phyloP scores from a whole-genome alignment of 2,888 invertebrate genomes.

The Agrotis ipsilon region DNA sequence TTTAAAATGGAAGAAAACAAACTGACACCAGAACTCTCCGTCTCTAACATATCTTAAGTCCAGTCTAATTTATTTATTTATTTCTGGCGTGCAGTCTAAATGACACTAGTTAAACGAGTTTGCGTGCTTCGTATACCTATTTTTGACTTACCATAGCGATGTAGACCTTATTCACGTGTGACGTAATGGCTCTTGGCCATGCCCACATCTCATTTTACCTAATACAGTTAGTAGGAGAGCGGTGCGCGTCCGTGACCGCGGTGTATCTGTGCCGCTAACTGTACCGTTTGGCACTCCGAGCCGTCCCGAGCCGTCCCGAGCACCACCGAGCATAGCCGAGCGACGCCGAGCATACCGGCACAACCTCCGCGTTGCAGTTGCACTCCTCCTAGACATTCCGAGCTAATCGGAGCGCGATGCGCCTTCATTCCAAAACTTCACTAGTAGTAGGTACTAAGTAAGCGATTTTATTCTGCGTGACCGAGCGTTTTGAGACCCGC shows the following conservation, averaged over 20 bases:
- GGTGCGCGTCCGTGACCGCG: conserved; percentile 8
- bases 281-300: conserved; percentile 6
- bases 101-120: background rate
- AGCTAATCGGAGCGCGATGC: conserved; percentile 11
- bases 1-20: too few species aligned
- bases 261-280: conserved; percentile 41
- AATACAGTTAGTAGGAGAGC: conserved; percentile 14
- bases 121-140: background rate
- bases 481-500: too few species aligned
- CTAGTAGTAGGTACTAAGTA: background rate
- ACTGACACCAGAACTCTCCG: too few species aligned
- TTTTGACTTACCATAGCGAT: background rate
- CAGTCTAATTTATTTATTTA: too few species aligned
- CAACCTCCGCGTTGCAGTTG: background rate
- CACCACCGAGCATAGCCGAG: conserved; percentile 2
- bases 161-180: background rate
- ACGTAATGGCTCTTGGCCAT: background rate
- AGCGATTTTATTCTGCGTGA: too few species aligned
- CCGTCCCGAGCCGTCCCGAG: background rate
- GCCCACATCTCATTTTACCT: background rate
- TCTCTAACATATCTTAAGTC: too few species aligned
- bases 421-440: conserved; percentile 4
- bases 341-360: background rate
- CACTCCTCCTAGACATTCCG: background rate
- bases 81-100: background rate